Evolutionary conservation across 2,888 invertebrate species (phyloP), one percentile per base, ranked within the genome.

Genomic region (Ennomos quercinarius): DNA sequence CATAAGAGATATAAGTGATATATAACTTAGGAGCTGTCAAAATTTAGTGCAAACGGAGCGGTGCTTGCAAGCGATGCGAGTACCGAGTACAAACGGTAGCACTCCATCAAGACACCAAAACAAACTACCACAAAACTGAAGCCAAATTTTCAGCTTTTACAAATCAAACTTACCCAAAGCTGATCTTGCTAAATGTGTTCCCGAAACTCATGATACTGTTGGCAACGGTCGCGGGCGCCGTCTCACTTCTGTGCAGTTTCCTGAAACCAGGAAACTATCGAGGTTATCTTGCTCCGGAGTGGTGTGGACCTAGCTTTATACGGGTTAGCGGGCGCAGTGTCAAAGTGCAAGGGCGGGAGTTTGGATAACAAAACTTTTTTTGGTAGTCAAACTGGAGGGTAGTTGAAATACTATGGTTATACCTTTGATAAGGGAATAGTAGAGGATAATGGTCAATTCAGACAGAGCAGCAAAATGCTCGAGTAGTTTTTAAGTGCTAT

Each of bases 121-220:
- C 38, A 10, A 43, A 17, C 40, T 42, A 37, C 0, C 36, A 37
- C 10, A 12, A 34, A 12, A 42, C 38, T 12, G 10, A 41, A 12
- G 9, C 27, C 27, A 42, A 27, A 27, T 27, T 27, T n/a, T 4
- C 6, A 6, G 3, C 27, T 6, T 27, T 27, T 27, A 4, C 27
- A 27, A 9, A 11, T 9, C 51, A 11, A 38, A 50, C 89, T 89
- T 93, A 97, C 97, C 97, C 96, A 82, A 97, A 97, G 77, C 96
- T 97, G 70, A 97, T 90, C 91, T 97, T 97, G 49, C 54, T 59
- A 64, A 98, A 94, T 56, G 96, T 96, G 67, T 97, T 97, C 17
- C 97, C 96, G 58, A 97, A 92, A 73, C 95, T 97, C 57, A 96
- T 96, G 66, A 97, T 93, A 73, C 96, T 96, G 2, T 96, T 96